Percentiles rank a stretch among this genome's conserved stretches.
phyloP scores from a whole-genome alignment of 2,113 vertebrate species.

The Cyprinus carpio region DNA sequence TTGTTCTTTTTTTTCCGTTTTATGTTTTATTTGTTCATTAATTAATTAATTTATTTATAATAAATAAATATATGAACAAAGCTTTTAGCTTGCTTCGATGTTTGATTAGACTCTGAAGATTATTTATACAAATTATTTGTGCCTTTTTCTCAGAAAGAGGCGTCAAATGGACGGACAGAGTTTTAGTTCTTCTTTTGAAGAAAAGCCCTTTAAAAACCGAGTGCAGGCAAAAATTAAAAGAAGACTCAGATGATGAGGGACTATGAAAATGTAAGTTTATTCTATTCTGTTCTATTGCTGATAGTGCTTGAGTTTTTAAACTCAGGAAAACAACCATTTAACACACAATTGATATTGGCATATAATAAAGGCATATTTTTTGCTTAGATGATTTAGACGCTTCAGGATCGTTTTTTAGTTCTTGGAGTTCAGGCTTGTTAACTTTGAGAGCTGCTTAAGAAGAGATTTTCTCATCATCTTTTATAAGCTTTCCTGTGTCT shows the following conservation, averaged over 20 bases:
- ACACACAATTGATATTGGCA: neutral
- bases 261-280: constrained; percentile 86
- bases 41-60: too few species aligned
- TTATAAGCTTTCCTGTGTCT: neutral
- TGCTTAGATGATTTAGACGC: neutral
- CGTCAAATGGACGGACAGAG: constrained; percentile 90
- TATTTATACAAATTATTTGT: neutral
- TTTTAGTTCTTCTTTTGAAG: constrained; percentile 80
- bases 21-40: too few species aligned
- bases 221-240: accelerated
- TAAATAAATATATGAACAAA: too few species aligned
- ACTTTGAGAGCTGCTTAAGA: neutral
- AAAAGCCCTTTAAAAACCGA: constrained; percentile 69
- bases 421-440: neutral
- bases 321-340: too few species aligned
- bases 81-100: neutral
- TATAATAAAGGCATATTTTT: neutral
- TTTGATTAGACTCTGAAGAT: neutral
- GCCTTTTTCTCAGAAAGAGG: constrained; percentile 81
- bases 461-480: neutral
- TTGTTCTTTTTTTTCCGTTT: too few species aligned
- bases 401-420: neutral
- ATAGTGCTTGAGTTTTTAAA: too few species aligned
- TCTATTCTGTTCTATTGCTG: neutral
- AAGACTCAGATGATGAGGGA: constrained; percentile 80